A percentile compares a stretch with the other conserved stretches of the same genome.
Evolutionary conservation across 30 jellyfish, hydroid and myxozoan genomes (phyloP).

Genomic region (Aurelia aurita): DNA sequence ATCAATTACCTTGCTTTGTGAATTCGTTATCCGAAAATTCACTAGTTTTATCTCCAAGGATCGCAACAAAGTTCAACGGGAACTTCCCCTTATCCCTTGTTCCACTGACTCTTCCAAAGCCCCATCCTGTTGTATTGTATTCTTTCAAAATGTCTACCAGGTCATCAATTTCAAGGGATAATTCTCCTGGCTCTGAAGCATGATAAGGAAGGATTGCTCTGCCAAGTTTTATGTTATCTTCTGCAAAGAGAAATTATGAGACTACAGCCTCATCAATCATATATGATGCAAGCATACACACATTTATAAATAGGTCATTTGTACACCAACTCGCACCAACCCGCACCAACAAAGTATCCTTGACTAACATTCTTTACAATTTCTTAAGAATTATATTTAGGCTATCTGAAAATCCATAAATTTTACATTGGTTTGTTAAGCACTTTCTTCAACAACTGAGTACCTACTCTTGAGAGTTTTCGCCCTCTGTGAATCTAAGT

Average conservation of each 20-base stretch:
- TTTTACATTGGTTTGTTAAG: no score
- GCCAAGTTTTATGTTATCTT: constrained; percentile 42
- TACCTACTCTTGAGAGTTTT: constrained; percentile 43
- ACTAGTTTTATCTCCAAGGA: constrained; percentile 35
- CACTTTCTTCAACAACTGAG: no score
- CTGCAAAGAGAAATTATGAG: constrained; percentile 36
- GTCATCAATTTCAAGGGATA: constrained; percentile 69
- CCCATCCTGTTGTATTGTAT: constrained; percentile 80
- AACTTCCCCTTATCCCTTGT: constrained; percentile 67
- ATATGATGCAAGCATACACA: no score
- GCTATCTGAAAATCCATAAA: no score
- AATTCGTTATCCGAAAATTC: constrained; percentile 35
- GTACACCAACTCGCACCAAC: no score
- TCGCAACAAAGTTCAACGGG: constrained; percentile 78
- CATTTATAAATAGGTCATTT: no score
- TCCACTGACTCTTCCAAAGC: constrained; percentile 58
- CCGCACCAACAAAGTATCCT: no score
- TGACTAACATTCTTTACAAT: no score
- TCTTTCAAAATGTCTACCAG: constrained; percentile 66
- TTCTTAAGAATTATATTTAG: background rate
- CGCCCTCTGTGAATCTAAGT: constrained; percentile 71
- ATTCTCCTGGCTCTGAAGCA: constrained; percentile 74
- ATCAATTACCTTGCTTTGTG: constrained; percentile 37
- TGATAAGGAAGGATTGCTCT: constrained; percentile 78
- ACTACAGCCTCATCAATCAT: background rate